Conservation (phyloP, 2,113 vertebrate genomes). For the Sebastes schlegelii region DNA sequence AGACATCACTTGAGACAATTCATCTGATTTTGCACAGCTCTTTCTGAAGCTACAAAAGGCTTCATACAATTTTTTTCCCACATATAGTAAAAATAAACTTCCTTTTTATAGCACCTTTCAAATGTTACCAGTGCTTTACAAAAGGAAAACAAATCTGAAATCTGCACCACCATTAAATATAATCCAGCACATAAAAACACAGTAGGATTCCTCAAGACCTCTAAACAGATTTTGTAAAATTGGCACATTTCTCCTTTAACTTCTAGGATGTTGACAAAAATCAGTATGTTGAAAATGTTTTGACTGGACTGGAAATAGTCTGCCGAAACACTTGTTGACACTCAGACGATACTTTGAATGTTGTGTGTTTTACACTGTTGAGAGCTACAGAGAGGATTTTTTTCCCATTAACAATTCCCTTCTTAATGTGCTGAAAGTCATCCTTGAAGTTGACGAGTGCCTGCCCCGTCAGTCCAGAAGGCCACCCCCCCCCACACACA, state of each 20-base stretch:
- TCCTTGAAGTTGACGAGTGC: conserved; percentile 69
- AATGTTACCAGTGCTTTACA: no score
- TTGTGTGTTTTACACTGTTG: neutral
- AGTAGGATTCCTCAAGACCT: neutral
- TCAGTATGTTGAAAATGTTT: neutral
- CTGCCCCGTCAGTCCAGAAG: conserved; percentile 58
- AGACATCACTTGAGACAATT: no score
- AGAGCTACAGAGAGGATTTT: conserved; percentile 34
- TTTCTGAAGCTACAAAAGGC: no score
- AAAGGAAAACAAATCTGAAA: neutral
- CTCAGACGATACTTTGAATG: conserved; percentile 5
- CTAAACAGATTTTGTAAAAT: neutral
- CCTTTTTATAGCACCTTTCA: no score
- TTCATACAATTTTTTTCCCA: no score
- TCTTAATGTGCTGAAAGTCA: conserved; percentile 47
- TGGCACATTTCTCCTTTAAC: neutral
- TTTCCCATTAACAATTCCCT: conserved; percentile 29
- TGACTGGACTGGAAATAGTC: neutral
- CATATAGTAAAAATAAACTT: no score
- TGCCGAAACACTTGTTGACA: neutral
- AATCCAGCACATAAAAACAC: neutral
- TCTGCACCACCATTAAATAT: neutral
- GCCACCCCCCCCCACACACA: conserved; percentile 1
- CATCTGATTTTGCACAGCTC: no score
- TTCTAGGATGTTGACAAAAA: neutral